Evolutionary conservation across 2,113 vertebrate species (phyloP), one percentile per base, ranked within the genome.

Genomic region (Symphodus melops): DNA sequence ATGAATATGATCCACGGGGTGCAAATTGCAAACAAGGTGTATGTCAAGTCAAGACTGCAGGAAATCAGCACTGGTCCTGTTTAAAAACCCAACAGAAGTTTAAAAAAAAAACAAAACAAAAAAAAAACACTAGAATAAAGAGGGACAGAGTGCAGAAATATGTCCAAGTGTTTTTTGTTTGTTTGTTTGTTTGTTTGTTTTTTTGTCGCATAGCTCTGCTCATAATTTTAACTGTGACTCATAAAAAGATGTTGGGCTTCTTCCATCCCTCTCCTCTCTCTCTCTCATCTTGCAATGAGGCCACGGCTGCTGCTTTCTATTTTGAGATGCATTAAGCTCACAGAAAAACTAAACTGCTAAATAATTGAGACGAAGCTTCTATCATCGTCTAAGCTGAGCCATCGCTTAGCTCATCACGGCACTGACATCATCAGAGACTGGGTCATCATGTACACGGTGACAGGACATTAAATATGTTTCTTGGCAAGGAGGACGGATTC

Each of bases 331-430:
- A 86, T 88, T 87, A 84, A 79, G 84, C 85, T 81, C 66, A 70
- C 33, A 72, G 84, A 83, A 80, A 65, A 71, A 81, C 78, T 72
- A 76, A 86, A 88, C 60, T 78, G 75, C 87, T 93, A 83, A 93
- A 94, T 94, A 88, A 93, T 94, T 93, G 75, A 94, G 64, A 85
- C 0, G 53, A 86, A 60, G 60, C 57, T 69, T 87, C 79, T 23
- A 52, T 91, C 76, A 61, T n/a, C 41, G 74, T 65, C 53, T 42
- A 46, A 33, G 42, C 13, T 64, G 52, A 75, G 66, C 51, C 54
- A 57, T 69, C 60, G 52, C 44, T 57, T 4, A 16, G 60, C 72
- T 85, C 83, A 86, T 82, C 41, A 0, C 3, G 7, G 49, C 52
- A 1, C 62, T 87, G 49, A 79, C 77, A 84, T 81, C 77, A 81